Conservation (phyloP, 2,888 invertebrate genomes). For the Pollenia amentaria region DNA sequence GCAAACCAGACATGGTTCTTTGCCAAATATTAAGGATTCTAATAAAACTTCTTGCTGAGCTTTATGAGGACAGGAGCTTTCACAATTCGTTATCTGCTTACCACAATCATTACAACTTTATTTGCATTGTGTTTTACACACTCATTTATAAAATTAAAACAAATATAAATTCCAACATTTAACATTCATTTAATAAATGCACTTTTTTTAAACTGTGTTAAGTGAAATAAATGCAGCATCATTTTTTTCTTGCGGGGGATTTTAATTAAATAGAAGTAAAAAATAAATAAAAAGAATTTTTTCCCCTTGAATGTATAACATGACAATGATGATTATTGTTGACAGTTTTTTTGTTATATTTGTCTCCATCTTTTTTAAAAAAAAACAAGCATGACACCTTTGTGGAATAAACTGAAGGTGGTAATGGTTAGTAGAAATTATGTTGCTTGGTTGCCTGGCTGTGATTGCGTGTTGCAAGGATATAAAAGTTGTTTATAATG, state of each 20-base stretch:
- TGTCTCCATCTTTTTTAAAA: not conserved
- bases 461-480: conserved; percentile 2
- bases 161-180: conserved; percentile 28
- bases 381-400: conserved; percentile 13
- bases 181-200: not conserved
- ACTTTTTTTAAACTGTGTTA: not conserved
- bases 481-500: conserved; percentile 42
- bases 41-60: too few relatives aligned
- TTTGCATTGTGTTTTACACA: conserved; percentile 17
- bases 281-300: not conserved
- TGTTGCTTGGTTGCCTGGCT: not conserved
- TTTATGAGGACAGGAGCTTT: not conserved
- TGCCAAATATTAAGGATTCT: too few relatives aligned
- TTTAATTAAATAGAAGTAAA: conserved; percentile 37
- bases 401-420: conserved; percentile 2
- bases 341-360: conserved; percentile 50
- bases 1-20: not conserved
- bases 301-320: conserved; percentile 17
- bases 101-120: not conserved
- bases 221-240: conserved; percentile 33
- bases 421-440: conserved; percentile 9
- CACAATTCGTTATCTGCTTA: not conserved
- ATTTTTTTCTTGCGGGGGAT: not conserved
- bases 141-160: conserved; percentile 13
- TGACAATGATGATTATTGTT: conserved; percentile 60